Evolutionary conservation across 2,113 vertebrate species (phyloP), one percentile per base, ranked within the genome.

Genomic region (Delphinapterus leucas): DNA sequence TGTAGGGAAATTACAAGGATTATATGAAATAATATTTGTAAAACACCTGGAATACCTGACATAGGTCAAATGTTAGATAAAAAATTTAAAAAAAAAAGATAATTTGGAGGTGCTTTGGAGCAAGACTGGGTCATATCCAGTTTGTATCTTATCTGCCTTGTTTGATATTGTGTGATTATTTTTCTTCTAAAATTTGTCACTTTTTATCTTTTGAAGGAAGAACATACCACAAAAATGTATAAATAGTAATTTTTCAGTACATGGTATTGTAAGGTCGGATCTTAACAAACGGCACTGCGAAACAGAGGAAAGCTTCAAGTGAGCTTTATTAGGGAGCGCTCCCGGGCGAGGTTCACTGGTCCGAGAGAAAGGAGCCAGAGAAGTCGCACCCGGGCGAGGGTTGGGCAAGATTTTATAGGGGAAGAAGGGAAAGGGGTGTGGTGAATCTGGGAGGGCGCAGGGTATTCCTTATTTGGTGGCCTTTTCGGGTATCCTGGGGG

Each of bases 11-110:
- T 74, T 83, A 67, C 17, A 60, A 82, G 31, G 38, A 83, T 61
- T 82, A 94, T 82, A 60, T 90, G 36, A 86, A 63, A 82, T 53
- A 81, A 36, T 90, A 90, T 67, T 96, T 87, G 13, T 81, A 47
- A 82, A 89, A 88, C 6, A 91, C 17, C 20, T 82, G 17, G 33
- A 86, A n/a, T 68, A 81, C 36, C 26, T 94, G 74, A 33, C 44
- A 87, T 49, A 63, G 47, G 68, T 17, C 31, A 73, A 71, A 6
- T 67, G 9, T 55, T 65, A 76, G 55, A 36, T 85, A 33, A 76
- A 91, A 33, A 63, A 47, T 3, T 47, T 0, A 6, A 44, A 28
- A 17, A 1, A 0, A 13, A 74, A 74, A 1, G 28, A 26, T 67
- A 86, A 70, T 76, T 96, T 92, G 68, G 80, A 76, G n/a, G 53